Percentiles rank a stretch among this genome's conserved stretches.
Conservation (phyloP, 2,888 invertebrate species). For the Cerastis rubricosa region DNA sequence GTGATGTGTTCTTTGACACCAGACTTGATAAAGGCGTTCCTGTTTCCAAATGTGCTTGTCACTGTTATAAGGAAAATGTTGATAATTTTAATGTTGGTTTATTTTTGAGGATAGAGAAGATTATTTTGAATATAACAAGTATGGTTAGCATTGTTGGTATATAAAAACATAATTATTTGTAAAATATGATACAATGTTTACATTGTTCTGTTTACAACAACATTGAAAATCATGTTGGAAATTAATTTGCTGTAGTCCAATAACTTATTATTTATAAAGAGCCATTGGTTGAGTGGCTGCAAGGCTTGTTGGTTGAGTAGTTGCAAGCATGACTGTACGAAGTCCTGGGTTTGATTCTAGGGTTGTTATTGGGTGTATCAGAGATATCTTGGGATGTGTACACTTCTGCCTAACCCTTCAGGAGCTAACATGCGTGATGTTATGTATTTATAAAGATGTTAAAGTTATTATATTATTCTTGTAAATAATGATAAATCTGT, state of each 20-base stretch:
- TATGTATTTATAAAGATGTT: conserved; percentile 8
- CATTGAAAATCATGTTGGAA: neutral
- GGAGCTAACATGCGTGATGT: neutral
- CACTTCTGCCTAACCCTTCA: neutral
- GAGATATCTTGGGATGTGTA: neutral
- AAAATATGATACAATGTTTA: neutral
- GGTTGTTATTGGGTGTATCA: neutral
- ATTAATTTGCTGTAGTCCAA: too few relatives aligned
- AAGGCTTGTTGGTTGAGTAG: neutral
- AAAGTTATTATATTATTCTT: conserved; percentile 8
- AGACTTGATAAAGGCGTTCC: neutral
- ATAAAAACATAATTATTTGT: neutral
- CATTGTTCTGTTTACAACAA: neutral
- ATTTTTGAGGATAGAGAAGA: neutral
- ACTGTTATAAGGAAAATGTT: conserved; percentile 10
- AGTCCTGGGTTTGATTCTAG: neutral
- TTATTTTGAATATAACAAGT: neutral
- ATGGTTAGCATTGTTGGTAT: neutral
- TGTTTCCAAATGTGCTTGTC: conserved; percentile 18
- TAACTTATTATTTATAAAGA: neutral
- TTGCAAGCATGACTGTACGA: neutral
- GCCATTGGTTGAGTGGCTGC: too few relatives aligned
- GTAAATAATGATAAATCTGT: conserved; percentile 20
- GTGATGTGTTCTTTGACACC: neutral
- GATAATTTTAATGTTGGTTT: too few relatives aligned